Evolutionary conservation across 2,797 vertebrate species (phyloP), one percentile per base, ranked within the genome.

Genomic region (Bothrops alternatus): DNA sequence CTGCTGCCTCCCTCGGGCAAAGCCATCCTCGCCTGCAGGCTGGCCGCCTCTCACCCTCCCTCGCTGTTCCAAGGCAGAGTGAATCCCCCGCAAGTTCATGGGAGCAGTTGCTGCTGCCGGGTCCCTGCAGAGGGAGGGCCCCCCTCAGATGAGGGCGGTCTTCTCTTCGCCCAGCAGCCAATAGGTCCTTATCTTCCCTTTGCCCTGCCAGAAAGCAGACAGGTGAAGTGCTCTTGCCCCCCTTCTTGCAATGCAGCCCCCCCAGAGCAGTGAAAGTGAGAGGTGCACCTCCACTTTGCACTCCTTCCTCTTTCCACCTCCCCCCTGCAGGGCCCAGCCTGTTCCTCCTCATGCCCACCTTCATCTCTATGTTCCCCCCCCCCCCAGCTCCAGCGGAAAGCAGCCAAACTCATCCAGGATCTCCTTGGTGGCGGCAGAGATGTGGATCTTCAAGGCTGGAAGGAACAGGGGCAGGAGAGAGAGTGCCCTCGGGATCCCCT

Each of bases 151-250:
- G 93, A 98, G 98, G 92, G 98, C 98, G 94, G 98, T 96, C 92
- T 99, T 98, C 97, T 97, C 98, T 97, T 99, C 99, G 0, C 99
- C 99, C 90, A 98, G 97, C 96, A 99, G 98, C 99, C 99, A 99
- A 95, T 99, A 99, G 0, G 99, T 99, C 98, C 98, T 98, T 99
- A 99, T 99, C 98, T 99, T 99, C 95, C 99, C 99, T 98, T 99
- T 99, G 95, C 99, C 99, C 99, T 99, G 97, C 47, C 42, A 6
- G 7, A 55, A 25, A 16, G 11, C 6, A 2, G 14, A 28, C 5
- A 1, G 5, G 32, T 61, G 57, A 58, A 37, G 47, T 8, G 16
- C 25, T 7, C 58, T 10, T 4, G 25, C 37, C 4, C 58, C 13
- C 37, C 16, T 50, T 18, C 23, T 18, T 11, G 20, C 37, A 47